Conservation (phyloP, 2,797 vertebrate species). For the Yasuhikotakia modesta region DNA sequence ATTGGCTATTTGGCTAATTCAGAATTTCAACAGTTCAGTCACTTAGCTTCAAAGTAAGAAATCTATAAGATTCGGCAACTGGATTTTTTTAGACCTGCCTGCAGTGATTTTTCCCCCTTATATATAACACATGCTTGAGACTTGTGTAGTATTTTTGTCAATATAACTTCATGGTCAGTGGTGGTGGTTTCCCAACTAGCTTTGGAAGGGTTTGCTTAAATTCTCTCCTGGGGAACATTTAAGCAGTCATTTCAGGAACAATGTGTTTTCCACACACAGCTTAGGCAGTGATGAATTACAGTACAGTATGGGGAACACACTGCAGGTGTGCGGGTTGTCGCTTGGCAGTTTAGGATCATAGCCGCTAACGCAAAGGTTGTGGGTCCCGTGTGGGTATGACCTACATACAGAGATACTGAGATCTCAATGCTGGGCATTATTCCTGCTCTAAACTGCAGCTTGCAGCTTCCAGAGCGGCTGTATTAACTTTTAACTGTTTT, state of each 20-base stretch:
- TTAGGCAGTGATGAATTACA: background rate
- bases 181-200: background rate
- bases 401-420: background rate
- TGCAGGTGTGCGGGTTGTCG: background rate
- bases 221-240: background rate
- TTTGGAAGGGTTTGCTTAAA: background rate
- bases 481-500: background rate
- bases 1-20: background rate
- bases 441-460: background rate
- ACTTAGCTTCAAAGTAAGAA: background rate
- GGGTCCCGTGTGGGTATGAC: background rate
- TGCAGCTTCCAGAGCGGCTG: background rate
- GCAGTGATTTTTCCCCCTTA: background rate
- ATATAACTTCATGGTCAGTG: background rate
- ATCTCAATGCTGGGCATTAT: background rate
- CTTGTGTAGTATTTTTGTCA: background rate
- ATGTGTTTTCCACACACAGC: background rate
- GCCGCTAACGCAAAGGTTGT: slow-evolving; percentile 3
- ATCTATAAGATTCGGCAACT: background rate
- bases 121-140: background rate
- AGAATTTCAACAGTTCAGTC: background rate
- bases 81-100: background rate
- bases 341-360: background rate
- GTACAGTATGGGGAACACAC: background rate
- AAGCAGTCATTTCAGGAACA: background rate